phyloP scores from a whole-genome alignment of 2,113 vertebrate genomes.

The Strigops habroptila region DNA sequence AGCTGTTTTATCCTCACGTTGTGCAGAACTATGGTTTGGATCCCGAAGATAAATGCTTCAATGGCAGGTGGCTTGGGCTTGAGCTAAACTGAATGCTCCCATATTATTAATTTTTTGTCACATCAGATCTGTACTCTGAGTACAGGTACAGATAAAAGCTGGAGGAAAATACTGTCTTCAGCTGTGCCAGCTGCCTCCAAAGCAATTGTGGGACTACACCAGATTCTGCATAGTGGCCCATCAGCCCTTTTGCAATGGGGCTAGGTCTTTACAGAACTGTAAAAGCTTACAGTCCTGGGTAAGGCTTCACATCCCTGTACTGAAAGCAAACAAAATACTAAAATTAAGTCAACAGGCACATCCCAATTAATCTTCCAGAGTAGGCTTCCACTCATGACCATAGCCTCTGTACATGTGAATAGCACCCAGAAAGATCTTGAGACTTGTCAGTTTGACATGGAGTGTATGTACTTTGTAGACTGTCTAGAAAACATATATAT shows the following conservation, averaged over 20 bases:
- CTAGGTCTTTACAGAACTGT: background rate
- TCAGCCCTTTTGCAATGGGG: background rate
- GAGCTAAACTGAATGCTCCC: background rate
- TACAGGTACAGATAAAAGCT: background rate
- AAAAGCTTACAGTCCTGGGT: background rate
- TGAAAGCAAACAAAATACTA: background rate
- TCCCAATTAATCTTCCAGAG: background rate
- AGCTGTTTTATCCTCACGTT: background rate
- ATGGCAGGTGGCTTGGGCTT: background rate
- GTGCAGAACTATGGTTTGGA: background rate
- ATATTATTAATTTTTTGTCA: background rate
- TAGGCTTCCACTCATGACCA: background rate
- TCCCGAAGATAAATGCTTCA: background rate
- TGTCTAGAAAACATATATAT: background rate
- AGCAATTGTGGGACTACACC: background rate
- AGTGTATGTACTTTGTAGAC: background rate
- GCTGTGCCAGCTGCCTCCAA: background rate
- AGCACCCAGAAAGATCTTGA: background rate
- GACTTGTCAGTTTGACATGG: background rate
- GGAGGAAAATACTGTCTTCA: background rate
- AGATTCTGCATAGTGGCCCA: background rate
- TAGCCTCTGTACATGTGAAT: background rate
- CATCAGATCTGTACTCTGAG: background rate
- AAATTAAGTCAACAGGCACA: background rate
- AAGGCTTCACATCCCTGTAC: background rate